These are phyloP conservation scores for Apodemia mormo DNA, from an alignment of 2,888 invertebrate genomes.

Conservation along the genomic window DNA sequence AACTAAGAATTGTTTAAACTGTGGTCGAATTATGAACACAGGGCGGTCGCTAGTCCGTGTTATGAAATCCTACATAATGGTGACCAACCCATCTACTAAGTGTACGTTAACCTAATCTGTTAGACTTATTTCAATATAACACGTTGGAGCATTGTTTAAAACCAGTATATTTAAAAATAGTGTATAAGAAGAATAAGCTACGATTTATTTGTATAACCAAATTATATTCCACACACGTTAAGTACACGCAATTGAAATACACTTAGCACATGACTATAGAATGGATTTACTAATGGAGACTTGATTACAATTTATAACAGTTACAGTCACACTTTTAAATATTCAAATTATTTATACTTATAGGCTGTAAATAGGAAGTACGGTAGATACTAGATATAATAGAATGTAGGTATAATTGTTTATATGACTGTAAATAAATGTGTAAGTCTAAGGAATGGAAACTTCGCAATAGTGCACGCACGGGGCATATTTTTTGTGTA, in stretches of 20 bases:
- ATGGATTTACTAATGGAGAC: constrained; percentile 16
- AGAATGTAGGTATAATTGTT: too few relatives aligned
- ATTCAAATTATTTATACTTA: not conserved
- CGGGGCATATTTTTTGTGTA: too few relatives aligned
- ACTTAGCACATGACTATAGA: constrained; percentile 24
- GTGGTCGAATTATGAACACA: too few relatives aligned
- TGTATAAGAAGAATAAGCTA: not conserved
- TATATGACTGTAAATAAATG: too few relatives aligned
- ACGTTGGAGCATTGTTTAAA: not conserved
- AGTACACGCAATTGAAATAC: constrained; percentile 28
- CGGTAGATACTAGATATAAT: not conserved
- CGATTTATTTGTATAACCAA: constrained; percentile 35
- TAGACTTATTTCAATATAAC: too few relatives aligned
- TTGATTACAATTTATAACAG: not conserved
- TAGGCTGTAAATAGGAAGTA: not conserved
- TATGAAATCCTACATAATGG: too few relatives aligned
- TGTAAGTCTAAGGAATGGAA: too few relatives aligned
- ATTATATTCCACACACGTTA: constrained; percentile 32
- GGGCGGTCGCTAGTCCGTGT: too few relatives aligned
- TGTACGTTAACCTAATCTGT: too few relatives aligned
- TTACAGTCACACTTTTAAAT: not conserved
- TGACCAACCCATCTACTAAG: too few relatives aligned
- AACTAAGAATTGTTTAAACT: too few relatives aligned
- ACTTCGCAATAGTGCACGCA: too few relatives aligned
- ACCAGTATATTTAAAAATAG: not conserved